Evolutionary conservation across 2,113 vertebrate genomes (phyloP).

Genomic region (Heteronetta atricapilla): DNA sequence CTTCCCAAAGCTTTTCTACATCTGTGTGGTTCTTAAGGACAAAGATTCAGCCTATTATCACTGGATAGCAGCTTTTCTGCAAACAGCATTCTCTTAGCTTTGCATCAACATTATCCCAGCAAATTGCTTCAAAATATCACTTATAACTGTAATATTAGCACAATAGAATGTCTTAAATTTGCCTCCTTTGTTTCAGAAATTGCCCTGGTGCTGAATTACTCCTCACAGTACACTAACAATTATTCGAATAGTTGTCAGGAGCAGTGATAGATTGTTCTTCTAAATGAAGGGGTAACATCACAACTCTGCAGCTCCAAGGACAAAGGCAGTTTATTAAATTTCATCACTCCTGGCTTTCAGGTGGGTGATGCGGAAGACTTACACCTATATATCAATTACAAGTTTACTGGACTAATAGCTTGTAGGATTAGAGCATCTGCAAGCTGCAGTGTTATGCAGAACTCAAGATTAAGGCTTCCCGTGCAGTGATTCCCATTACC

Average conservation of each 20-base stretch:
- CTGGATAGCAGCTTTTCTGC: neutral
- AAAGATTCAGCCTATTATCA: neutral
- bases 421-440: conserved; percentile 50
- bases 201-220: conserved; percentile 37
- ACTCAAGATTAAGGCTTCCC: conserved; percentile 61
- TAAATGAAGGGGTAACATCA: neutral
- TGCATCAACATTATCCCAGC: conserved; percentile 5
- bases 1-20: neutral
- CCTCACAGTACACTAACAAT: conserved; percentile 42
- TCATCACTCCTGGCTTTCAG: neutral
- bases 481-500: conserved; percentile 49
- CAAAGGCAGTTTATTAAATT: conserved; percentile 16
- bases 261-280: neutral
- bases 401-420: conserved; percentile 36
- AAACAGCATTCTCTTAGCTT: conserved; percentile 3
- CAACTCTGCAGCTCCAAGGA: conserved; percentile 6
- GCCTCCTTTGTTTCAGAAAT: conserved; percentile 45
- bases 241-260: conserved; percentile 27
- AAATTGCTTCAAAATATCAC: conserved; percentile 44
- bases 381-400: neutral
- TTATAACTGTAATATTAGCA: conserved; percentile 44
- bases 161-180: conserved; percentile 51
- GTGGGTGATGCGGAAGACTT: neutral
- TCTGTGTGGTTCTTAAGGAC: neutral
- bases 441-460: conserved; percentile 57